Evolutionary conservation across 2,113 vertebrate species (phyloP), one percentile per base, ranked within the genome.

Genomic region (Cyprinodon brontotheroides): DNA sequence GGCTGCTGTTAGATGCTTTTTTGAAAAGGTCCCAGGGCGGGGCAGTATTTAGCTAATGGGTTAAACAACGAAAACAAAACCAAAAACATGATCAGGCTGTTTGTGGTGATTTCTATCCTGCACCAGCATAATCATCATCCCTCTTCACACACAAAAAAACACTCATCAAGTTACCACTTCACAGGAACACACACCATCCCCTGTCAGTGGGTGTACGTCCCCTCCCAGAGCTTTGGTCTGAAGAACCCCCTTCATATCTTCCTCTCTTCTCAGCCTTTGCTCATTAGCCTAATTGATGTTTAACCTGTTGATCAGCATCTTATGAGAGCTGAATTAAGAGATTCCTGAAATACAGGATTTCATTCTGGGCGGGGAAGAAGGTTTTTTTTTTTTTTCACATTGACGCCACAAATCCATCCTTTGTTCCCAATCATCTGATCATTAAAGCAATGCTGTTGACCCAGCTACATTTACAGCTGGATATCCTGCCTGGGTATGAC

Each of bases 251-350:
- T 36, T 14, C 22, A 41, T 3, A 20, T 43, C 50, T 37, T 74
- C 60, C 57, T 45, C 61, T 65, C 72, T 67, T 76, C 68, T 43
- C 78, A 59, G 73, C 53, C 37, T 80, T 37, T 79, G 38, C 89
- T 91, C 85, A 90, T 93, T 91, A 89, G 45, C 79, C 86, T 92
- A 94, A 94, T 88, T 91, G 91, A 90, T 85, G 86, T 92, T 91
- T 92, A 93, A 92, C 89, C 92, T 80, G 64, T 84, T 86, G 84
- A 92, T 87, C 84, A 86, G 83, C 82, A 53, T 78, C 85, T 87
- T 87, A 93, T 77, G 82, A 90, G 80, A 87, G 86, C 86, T 92
- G 86, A 92, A 89, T 93, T 93, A 92, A 86, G 83, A 82, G 86
- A 92, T 89, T 87, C 85, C 77, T 86, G 78, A 76, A 90, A 78